Evolutionary conservation across 2,797 vertebrate species (phyloP).

Genomic region (Typhlichthys subterraneus): DNA sequence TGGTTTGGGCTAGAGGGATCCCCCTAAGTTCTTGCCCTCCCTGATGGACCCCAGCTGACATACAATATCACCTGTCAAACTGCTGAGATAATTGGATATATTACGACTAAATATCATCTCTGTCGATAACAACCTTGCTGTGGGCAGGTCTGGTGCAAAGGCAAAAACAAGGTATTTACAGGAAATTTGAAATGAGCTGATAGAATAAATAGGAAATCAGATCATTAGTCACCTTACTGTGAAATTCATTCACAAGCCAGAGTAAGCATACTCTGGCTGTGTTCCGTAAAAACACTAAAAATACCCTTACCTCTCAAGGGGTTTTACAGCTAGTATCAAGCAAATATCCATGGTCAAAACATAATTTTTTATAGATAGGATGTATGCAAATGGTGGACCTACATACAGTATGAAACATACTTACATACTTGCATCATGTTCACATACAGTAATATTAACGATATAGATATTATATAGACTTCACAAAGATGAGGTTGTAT

Average conservation of each 20-base stretch:
- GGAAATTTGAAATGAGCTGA: conserved; percentile 64
- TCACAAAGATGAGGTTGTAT: conserved; percentile 18
- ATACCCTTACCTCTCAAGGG: conserved; percentile 57
- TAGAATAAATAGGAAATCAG: conserved; percentile 62
- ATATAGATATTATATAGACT: too few species aligned
- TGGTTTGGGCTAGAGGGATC: conserved; percentile 51
- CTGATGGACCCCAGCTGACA: conserved; percentile 87
- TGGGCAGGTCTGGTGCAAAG: conserved; percentile 57
- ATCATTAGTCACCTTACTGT: conserved; percentile 69
- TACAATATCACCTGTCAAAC: conserved; percentile 89
- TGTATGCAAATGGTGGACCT: too few species aligned
- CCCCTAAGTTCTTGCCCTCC: conserved; percentile 53
- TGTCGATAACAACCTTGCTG: conserved; percentile 65
- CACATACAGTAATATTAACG: too few species aligned
- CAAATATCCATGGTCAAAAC: background rate
- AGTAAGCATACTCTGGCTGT: conserved; percentile 71
- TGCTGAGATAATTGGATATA: conserved; percentile 83
- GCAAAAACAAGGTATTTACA: conserved; percentile 48
- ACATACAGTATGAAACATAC: too few species aligned
- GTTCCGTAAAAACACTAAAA: conserved; percentile 72
- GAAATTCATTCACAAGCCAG: conserved; percentile 55
- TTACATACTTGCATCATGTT: too few species aligned
- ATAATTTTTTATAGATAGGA: background rate
- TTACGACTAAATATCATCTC: conserved; percentile 66
- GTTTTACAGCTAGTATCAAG: conserved; percentile 9